Evolutionary conservation across 2,888 invertebrate species (phyloP), one percentile per base, ranked within the genome.

Genomic region (Empis stercorea): DNA sequence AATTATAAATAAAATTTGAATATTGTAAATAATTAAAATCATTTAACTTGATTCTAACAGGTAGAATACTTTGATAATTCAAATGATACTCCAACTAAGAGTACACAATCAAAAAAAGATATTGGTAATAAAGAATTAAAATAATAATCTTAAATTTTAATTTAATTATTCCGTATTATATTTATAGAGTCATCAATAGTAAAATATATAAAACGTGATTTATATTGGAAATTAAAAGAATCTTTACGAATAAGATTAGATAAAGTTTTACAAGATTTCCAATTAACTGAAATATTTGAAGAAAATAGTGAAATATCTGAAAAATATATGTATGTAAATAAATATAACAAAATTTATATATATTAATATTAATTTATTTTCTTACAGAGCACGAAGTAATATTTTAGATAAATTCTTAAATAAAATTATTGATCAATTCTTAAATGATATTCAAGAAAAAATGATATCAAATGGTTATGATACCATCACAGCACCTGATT

Each of bases 211-310:
- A 47, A 49, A 44, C 41, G 38, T 17, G 49, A 51, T 36, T 43
- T 51, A 39, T 51, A 44, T 27, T 45, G 47, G 47, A 46, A 48
- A 11, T 39, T 51, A 11, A 43, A 49, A 42, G 44, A 51, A 44
- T 30, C 51, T 11, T 23, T 51, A n/a, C 43, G 49, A 7, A 38
- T 37, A n/a, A 45, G 48, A 23, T 39, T 51, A 15, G 41, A 51
- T 43, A 44, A 48, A 30, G 51, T 51, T 10, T 34, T 51, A 27
- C 13, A 47, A 23, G 51, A 51, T 39, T 51, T 48, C 37, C 41
- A 40, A 30, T 34, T 51, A 30, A 20, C 32, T 11, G 51, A 51
- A 42, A 41, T 51, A 17, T 51, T 51, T 23, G 27, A 44, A 37
- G 51, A 51, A 9, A 46, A 51, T 40, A 5, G 11, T 4, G 48